Conservation (phyloP, 1,140 invertebrate genomes). For the Calephelis nemesis region DNA sequence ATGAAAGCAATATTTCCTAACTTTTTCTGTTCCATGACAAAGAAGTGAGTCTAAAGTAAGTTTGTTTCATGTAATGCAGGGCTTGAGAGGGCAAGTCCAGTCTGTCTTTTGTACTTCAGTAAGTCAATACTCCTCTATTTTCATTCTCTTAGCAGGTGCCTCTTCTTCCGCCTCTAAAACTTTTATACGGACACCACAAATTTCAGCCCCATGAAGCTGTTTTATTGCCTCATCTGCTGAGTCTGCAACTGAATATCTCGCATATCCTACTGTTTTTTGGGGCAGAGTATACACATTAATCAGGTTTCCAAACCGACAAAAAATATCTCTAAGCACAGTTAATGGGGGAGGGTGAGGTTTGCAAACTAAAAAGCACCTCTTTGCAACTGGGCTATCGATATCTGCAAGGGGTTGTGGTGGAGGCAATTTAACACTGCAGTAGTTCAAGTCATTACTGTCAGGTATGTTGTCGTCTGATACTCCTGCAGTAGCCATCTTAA, state of each 20-base stretch:
- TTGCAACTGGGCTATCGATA: slow-evolving; percentile 62
- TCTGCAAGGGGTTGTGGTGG: slow-evolving; percentile 85
- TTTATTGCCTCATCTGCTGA: slow-evolving; percentile 84
- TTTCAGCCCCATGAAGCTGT: slow-evolving; percentile 56
- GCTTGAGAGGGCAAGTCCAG: slow-evolving; percentile 21
- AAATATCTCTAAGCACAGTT: slow-evolving; percentile 91
- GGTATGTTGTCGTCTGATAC: slow-evolving; percentile 39
- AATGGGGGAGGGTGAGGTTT: slow-evolving; percentile 89
- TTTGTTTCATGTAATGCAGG: slow-evolving; percentile 21
- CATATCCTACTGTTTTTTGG: slow-evolving; percentile 94
- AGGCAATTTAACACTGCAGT: slow-evolving; percentile 84
- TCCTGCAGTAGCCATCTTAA: slow-evolving; percentile 55
- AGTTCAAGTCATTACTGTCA: slow-evolving; percentile 50
- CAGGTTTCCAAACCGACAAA: slow-evolving; percentile 93
- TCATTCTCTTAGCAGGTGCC: slow-evolving; percentile 44
- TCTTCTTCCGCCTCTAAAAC: slow-evolving; percentile 59
- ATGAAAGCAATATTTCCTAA: slow-evolving; percentile 1
- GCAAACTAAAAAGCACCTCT: slow-evolving; percentile 84
- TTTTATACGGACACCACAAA: slow-evolving; percentile 61
- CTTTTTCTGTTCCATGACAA: slow-evolving; percentile 5
- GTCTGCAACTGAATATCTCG: slow-evolving; percentile 88
- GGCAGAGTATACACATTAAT: slow-evolving; percentile 94
- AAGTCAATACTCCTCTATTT: slow-evolving; percentile 36
- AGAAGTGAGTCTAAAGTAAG: slow-evolving; percentile 19
- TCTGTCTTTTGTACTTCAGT: slow-evolving; percentile 30